Conservation (phyloP, 2,888 invertebrate genomes). For the Orthosia gothica region DNA sequence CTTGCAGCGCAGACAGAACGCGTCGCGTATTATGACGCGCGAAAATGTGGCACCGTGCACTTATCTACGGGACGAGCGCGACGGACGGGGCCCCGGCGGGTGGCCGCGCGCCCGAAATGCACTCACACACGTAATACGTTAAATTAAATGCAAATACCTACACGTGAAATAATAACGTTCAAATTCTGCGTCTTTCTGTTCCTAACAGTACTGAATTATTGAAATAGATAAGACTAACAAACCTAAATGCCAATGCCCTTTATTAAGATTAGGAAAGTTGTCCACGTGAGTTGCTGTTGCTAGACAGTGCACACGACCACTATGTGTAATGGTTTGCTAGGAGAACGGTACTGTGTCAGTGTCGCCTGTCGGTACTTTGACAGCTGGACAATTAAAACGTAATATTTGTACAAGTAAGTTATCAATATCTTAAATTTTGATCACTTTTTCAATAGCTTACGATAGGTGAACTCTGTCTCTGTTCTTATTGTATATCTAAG, state of each 20-base stretch:
- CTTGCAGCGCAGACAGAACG: constrained; percentile 75
- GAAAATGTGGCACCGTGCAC: constrained; percentile 82
- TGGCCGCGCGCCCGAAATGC: constrained; percentile 83
- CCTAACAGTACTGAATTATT: constrained; percentile 46
- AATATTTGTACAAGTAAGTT: not conserved
- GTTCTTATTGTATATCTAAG: not conserved
- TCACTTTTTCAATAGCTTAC: not conserved
- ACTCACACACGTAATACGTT: constrained; percentile 68
- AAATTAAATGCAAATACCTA: constrained; percentile 73
- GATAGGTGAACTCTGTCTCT: not conserved
- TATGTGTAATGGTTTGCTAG: constrained; percentile 43
- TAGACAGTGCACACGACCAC: constrained; percentile 49
- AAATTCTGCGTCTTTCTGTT: constrained; percentile 21
- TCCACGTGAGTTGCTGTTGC: constrained; percentile 50
- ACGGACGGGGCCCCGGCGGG: constrained; percentile 85
- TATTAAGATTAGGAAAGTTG: constrained; percentile 68
- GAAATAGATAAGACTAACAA: constrained; percentile 67
- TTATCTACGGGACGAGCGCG: constrained; percentile 84
- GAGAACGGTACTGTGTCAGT: constrained; percentile 21
- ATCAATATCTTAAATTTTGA: not conserved
- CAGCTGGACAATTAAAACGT: constrained; percentile 45
- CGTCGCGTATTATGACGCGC: constrained; percentile 76
- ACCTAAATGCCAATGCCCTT: constrained; percentile 74
- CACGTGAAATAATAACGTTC: constrained; percentile 44
- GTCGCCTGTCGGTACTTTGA: constrained; percentile 4